Conservation (phyloP, 2,797 vertebrate species). For the Hippopotamyrus pictus region DNA sequence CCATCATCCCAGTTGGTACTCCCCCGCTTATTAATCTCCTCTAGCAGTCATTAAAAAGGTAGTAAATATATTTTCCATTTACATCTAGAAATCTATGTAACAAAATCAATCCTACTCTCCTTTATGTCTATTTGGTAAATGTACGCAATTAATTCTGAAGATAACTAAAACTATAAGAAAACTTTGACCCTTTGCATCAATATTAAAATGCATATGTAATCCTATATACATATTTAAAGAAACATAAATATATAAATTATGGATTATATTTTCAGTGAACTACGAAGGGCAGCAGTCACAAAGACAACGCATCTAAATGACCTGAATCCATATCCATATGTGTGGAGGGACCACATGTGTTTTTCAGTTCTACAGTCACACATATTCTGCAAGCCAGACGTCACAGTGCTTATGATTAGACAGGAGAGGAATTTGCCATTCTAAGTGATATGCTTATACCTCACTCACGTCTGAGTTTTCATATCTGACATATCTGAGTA, state of each 20-base stretch:
- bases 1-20: slow-evolving; percentile 48
- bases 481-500: slow-evolving; percentile 35
- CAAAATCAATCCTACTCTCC: slow-evolving; percentile 18
- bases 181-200: neutral
- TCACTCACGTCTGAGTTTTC: slow-evolving; percentile 19
- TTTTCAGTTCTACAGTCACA: neutral
- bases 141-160: neutral
- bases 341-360: neutral
- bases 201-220: neutral
- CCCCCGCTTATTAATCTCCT: slow-evolving; percentile 58
- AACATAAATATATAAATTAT: neutral
- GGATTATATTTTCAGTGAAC: neutral
- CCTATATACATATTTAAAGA: neutral
- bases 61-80: slow-evolving; percentile 53
- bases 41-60: slow-evolving; percentile 45
- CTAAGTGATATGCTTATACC: slow-evolving; percentile 33
- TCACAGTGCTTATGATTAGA: neutral
- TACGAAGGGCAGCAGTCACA: neutral
- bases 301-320: neutral
- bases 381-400: neutral
- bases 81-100: slow-evolving; percentile 46
- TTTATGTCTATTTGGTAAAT: neutral
- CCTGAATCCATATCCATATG: neutral
- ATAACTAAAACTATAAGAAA: neutral
- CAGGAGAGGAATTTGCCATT: slow-evolving; percentile 25